Evolutionary conservation across 2,797 vertebrate species (phyloP).

Genomic region (Picus viridis): DNA sequence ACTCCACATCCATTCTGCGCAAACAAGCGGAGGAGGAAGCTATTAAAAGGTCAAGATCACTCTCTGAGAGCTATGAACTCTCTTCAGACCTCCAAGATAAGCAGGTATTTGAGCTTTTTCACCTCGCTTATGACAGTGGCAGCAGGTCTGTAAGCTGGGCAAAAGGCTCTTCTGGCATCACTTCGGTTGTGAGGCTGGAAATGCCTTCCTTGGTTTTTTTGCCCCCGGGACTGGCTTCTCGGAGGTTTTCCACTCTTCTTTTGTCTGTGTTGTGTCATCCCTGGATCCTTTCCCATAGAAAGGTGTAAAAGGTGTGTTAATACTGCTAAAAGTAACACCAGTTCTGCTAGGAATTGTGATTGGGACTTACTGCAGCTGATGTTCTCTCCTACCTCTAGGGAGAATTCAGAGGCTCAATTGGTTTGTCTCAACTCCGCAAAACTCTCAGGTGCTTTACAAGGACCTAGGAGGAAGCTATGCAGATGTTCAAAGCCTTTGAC

Average conservation of each 20-base stretch:
- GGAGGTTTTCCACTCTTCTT: background rate
- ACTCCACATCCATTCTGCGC: slow-evolving; percentile 93
- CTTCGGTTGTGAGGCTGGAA: background rate
- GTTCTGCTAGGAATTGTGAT: background rate
- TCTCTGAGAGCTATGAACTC: slow-evolving; percentile 99
- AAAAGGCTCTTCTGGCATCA: background rate
- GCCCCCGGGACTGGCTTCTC: background rate
- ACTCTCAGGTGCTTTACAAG: background rate
- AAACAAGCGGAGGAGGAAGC: slow-evolving; percentile 98
- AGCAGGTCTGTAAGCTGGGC: background rate
- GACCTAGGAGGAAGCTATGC: background rate
- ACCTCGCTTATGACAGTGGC: background rate
- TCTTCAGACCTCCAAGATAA: slow-evolving; percentile 98
- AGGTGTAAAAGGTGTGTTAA: background rate
- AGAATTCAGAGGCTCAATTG: background rate
- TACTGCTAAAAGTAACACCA: background rate
- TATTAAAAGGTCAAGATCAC: slow-evolving; percentile 94
- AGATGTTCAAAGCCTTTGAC: background rate
- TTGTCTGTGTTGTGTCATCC: background rate
- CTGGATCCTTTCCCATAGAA: background rate
- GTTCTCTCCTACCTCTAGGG: background rate
- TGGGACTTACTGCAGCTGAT: background rate
- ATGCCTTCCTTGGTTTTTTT: background rate
- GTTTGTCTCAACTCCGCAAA: background rate
- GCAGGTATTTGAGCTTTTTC: slow-evolving; percentile 82